Conservation (phyloP, 2,113 vertebrate genomes). For the Thinocorus orbignyianus region DNA sequence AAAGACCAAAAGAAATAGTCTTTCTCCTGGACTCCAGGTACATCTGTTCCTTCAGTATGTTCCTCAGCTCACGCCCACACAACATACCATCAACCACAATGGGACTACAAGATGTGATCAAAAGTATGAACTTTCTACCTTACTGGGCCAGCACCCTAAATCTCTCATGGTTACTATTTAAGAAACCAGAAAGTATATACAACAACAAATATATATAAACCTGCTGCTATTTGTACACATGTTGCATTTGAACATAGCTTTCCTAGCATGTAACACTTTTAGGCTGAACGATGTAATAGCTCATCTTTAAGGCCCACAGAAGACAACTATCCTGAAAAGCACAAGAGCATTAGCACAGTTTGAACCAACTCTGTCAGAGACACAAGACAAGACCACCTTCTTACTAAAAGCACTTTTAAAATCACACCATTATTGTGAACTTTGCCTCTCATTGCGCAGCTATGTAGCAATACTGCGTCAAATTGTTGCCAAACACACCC, state of each 20-base stretch:
- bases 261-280: background rate
- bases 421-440: background rate
- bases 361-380: background rate
- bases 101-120: background rate
- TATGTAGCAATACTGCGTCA: constrained; percentile 7
- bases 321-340: background rate
- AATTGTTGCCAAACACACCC: background rate
- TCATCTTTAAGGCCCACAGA: background rate
- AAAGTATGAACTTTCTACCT: background rate
- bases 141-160: background rate
- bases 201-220: background rate
- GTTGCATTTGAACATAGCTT: background rate
- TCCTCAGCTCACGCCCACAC: background rate
- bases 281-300: background rate
- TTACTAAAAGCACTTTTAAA: background rate
- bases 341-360: background rate
- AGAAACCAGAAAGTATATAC: background rate
- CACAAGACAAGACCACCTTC: background rate
- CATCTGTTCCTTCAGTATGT: background rate
- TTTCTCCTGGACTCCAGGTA: background rate
- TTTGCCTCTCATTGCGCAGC: background rate
- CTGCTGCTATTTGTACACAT: background rate
- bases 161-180: background rate
- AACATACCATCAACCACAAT: background rate
- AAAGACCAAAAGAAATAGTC: background rate